A percentile compares a stretch with the other conserved stretches of the same genome.
phyloP scores from a whole-genome alignment of 2,888 invertebrate genomes.

The Ornithoptera alexandrae region DNA sequence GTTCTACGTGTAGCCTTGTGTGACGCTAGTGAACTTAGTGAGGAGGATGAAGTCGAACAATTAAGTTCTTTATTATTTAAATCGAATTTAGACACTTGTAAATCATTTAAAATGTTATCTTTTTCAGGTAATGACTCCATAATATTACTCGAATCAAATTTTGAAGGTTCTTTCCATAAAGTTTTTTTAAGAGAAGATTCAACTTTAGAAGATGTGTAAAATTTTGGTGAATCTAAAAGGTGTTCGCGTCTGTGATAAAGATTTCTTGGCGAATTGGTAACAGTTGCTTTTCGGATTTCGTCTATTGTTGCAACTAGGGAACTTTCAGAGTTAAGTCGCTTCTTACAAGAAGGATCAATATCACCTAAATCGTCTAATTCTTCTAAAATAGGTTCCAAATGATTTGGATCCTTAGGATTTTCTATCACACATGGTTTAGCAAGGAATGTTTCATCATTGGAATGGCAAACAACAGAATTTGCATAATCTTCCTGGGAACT shows the following conservation, averaged over 20 bases:
- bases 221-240: slow-evolving; percentile 71
- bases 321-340: slow-evolving; percentile 76
- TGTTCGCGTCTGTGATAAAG: slow-evolving; percentile 77
- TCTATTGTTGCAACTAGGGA: slow-evolving; percentile 83
- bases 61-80: slow-evolving; percentile 50
- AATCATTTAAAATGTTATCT: slow-evolving; percentile 56
- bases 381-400: slow-evolving; percentile 78
- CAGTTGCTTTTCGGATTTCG: slow-evolving; percentile 80
- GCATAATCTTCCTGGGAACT: slow-evolving; percentile 74
- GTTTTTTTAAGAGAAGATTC: slow-evolving; percentile 64
- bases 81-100: slow-evolving; percentile 54
- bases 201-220: slow-evolving; percentile 54
- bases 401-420: slow-evolving; percentile 71
- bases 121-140: slow-evolving; percentile 69
- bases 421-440: slow-evolving; percentile 80
- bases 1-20: slow-evolving; percentile 49
- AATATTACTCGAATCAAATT: slow-evolving; percentile 67
- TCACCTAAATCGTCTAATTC: slow-evolving; percentile 80
- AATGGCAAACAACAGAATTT: slow-evolving; percentile 74
- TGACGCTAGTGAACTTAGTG: slow-evolving; percentile 38
- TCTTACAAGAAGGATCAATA: slow-evolving; percentile 60
- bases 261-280: slow-evolving; percentile 79
- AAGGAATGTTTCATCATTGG: slow-evolving; percentile 72
- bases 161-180: slow-evolving; percentile 74
- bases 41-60: slow-evolving; percentile 39